These are phyloP conservation scores for Lasioglossum morio DNA, from an alignment of 2,888 invertebrate genomes.

Conservation along the genomic window DNA sequence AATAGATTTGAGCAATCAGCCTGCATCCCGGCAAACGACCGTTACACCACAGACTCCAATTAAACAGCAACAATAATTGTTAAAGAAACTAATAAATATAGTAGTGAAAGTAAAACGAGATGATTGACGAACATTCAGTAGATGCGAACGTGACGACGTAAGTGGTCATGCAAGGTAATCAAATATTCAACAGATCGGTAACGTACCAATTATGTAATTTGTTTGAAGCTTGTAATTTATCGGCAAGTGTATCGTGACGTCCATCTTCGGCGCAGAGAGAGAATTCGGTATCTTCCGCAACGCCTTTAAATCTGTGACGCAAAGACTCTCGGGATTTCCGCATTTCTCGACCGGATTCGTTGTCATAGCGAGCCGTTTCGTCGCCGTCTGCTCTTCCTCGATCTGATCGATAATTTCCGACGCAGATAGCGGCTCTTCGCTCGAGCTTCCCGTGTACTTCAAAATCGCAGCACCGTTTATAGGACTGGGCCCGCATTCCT, in stretches of 20 bases:
- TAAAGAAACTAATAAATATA: neutral
- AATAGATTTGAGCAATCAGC: neutral
- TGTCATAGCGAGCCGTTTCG: constrained; percentile 71
- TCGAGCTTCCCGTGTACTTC: constrained; percentile 81
- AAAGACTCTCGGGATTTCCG: constrained; percentile 85
- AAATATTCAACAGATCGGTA: neutral
- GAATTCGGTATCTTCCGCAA: constrained; percentile 86
- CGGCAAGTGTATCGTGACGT: constrained; percentile 88
- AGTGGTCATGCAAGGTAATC: neutral
- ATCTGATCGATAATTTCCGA: constrained; percentile 49
- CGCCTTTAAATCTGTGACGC: constrained; percentile 87
- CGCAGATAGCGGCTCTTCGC: constrained; percentile 38
- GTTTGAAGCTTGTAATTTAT: constrained; percentile 87
- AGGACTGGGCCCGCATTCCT: constrained; percentile 84
- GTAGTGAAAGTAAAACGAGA: neutral
- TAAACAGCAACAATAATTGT: too few species aligned
- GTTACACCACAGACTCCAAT: neutral
- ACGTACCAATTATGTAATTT: constrained; percentile 74
- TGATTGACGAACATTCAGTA: neutral
- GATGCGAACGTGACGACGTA: neutral
- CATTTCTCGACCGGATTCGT: constrained; percentile 84
- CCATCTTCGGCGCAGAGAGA: constrained; percentile 84
- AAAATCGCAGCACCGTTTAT: constrained; percentile 86
- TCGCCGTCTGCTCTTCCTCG: constrained; percentile 36
- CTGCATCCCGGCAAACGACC: neutral